Percentiles rank a stretch among this genome's conserved stretches.
Conservation (phyloP, 1,140 invertebrate genomes). For the Steinernema feltiae region DNA sequence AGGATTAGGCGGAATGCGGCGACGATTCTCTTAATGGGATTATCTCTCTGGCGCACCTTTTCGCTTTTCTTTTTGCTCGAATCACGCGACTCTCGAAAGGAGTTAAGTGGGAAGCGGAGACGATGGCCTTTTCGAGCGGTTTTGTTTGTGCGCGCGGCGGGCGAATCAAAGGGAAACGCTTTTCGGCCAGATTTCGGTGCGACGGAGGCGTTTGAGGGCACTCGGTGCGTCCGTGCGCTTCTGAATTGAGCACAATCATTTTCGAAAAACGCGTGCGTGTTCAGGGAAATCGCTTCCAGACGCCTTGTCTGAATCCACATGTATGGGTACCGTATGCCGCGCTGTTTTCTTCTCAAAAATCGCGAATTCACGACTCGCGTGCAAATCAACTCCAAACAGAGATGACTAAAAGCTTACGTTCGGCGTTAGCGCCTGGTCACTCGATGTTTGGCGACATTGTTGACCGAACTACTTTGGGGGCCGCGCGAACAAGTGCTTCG, state of each 20-base stretch:
- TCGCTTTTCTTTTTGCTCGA: constrained; percentile 10
- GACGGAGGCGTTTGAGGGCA: no score
- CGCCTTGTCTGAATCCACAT: no score
- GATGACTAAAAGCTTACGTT: not conserved
- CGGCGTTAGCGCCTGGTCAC: not conserved
- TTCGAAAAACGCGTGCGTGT: no score
- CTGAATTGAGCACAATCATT: no score
- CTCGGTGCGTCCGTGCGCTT: no score
- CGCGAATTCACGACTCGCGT: no score
- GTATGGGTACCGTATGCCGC: no score
- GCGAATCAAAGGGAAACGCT: not conserved
- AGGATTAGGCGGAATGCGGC: not conserved
- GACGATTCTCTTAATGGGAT: constrained; percentile 6
- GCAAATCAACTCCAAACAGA: no score
- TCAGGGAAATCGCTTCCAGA: no score
- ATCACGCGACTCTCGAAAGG: not conserved
- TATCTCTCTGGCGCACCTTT: not conserved
- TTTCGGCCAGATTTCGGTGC: no score
- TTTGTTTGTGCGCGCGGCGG: not conserved
- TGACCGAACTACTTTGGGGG: constrained; percentile 12
- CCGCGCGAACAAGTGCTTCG: constrained; percentile 12
- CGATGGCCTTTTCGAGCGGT: not conserved
- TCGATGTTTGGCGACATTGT: not conserved
- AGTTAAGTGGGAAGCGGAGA: not conserved
- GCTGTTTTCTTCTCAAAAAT: no score